Conservation (phyloP, 2,113 vertebrate genomes). For the Melozone crissalis region DNA sequence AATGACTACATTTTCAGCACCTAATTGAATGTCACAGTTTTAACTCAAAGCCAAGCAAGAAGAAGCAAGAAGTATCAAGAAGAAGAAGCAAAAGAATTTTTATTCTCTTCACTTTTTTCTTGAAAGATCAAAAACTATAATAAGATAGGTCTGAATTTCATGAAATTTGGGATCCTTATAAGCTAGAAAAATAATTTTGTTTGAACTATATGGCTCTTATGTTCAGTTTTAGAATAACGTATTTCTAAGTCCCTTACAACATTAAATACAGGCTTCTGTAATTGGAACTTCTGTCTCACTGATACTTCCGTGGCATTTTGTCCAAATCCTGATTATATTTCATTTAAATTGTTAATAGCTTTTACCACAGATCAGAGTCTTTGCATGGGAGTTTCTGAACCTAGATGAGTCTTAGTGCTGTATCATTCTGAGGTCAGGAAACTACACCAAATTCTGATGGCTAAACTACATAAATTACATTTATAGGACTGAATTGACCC, state of each 20-base stretch:
- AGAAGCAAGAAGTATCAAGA: background rate
- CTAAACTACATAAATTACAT: background rate
- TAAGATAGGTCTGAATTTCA: background rate
- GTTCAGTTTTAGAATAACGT: background rate
- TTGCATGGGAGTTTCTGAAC: background rate
- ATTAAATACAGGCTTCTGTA: conserved; percentile 14
- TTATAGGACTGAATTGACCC: background rate
- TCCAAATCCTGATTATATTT: conserved; percentile 14
- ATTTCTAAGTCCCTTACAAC: background rate
- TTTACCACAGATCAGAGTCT: background rate
- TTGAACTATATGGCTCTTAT: background rate
- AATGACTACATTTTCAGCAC: background rate
- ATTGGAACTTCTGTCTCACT: background rate
- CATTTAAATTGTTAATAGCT: conserved; percentile 16
- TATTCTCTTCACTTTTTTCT: conserved; percentile 8
- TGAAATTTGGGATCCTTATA: background rate
- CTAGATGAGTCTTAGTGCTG: background rate
- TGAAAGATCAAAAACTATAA: conserved; percentile 15
- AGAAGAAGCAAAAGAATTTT: background rate
- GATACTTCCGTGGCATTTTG: background rate
- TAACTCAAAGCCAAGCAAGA: conserved; percentile 30
- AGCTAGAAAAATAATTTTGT: conserved; percentile 7
- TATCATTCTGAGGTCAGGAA: background rate
- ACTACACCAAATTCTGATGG: background rate
- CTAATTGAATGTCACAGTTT: conserved; percentile 35